Evolutionary conservation across 2,888 invertebrate genomes (phyloP).

Genomic region (Athrips mouffetella): DNA sequence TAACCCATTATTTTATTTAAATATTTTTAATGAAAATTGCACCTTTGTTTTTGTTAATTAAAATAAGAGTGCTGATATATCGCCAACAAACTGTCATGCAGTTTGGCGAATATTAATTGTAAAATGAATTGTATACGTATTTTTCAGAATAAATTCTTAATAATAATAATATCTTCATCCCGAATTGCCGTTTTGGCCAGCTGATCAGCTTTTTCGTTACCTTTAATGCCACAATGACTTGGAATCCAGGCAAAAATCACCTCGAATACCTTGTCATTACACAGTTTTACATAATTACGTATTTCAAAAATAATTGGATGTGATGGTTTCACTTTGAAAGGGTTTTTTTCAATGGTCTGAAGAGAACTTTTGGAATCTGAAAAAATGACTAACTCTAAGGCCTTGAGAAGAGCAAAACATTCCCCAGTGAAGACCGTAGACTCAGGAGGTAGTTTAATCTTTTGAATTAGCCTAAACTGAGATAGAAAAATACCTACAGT

Average conservation of each 20-base stretch:
- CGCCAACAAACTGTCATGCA: too few species aligned
- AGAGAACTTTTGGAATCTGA: conserved; percentile 15
- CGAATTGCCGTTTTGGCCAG: neutral
- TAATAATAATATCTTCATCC: neutral
- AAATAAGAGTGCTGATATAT: too few species aligned
- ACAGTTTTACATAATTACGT: neutral
- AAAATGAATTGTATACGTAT: too few species aligned
- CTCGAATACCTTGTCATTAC: neutral
- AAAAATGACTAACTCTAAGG: conserved; percentile 5
- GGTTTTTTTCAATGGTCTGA: conserved; percentile 5
- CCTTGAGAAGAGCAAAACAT: neutral
- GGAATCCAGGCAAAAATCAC: conserved; percentile 5
- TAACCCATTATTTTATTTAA: too few species aligned
- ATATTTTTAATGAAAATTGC: too few species aligned
- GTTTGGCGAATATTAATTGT: too few species aligned
- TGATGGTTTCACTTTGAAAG: neutral
- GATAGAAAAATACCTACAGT: too few species aligned
- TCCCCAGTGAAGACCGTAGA: too few species aligned
- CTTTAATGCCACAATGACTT: neutral
- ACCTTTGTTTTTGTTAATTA: too few species aligned
- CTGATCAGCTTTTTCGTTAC: neutral
- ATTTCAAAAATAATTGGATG: conserved; percentile 4
- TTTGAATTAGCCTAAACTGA: too few species aligned
- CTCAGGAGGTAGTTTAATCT: too few species aligned
- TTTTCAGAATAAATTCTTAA: too few species aligned